phyloP scores from a whole-genome alignment of 2,888 invertebrate genomes.

The Lymantria dispar region DNA sequence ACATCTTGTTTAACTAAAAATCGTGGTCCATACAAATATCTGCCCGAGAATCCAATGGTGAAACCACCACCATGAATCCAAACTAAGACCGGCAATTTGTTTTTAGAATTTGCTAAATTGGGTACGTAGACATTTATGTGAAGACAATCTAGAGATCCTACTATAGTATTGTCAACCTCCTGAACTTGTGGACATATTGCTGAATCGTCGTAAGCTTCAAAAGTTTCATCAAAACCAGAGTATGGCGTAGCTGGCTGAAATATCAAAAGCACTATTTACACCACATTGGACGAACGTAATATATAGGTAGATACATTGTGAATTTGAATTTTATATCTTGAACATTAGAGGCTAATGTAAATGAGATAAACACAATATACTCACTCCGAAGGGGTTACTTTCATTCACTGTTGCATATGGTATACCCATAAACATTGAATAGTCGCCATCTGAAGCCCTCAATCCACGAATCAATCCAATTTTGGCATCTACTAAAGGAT shows the following conservation, averaged over 20 bases:
- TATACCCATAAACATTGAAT: constrained; percentile 59
- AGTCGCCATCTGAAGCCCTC: constrained; percentile 46
- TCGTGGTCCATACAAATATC: constrained; percentile 43
- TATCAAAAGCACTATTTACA: background rate
- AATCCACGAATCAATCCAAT: constrained; percentile 50
- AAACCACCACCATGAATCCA: constrained; percentile 56
- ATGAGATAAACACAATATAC: constrained; percentile 12
- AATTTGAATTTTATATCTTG: background rate
- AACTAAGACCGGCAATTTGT: constrained; percentile 48
- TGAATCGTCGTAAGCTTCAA: constrained; percentile 53
- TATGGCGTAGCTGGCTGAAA: constrained; percentile 47
- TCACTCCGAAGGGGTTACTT: constrained; percentile 57
- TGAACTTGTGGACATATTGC: constrained; percentile 52
- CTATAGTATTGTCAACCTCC: constrained; percentile 32
- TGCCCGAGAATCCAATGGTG: constrained; percentile 37
- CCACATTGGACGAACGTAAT: background rate
- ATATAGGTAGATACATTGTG: background rate
- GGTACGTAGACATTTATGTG: constrained; percentile 55
- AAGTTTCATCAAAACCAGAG: constrained; percentile 41
- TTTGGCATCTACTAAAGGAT: constrained; percentile 50
- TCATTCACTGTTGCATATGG: constrained; percentile 51
- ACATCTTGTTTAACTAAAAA: constrained; percentile 50
- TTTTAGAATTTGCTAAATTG: constrained; percentile 37
- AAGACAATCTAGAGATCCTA: constrained; percentile 50
- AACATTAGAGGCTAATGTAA: background rate